phyloP scores from a whole-genome alignment of 2,888 invertebrate species.

The Pristionchus maxplancki region DNA sequence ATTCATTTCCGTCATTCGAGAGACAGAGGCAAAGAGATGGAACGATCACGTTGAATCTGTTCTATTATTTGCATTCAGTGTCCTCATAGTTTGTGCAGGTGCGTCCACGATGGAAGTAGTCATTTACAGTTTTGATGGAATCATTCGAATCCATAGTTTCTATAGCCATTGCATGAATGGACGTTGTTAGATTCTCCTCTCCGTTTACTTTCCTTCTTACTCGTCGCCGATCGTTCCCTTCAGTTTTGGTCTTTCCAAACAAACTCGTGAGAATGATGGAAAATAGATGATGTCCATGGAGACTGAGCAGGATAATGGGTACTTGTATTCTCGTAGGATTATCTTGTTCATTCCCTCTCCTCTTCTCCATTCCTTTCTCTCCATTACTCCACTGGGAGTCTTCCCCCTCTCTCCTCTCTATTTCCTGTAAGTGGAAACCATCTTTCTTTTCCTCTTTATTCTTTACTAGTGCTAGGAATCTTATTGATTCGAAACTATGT shows the following conservation, averaged over 20 bases:
- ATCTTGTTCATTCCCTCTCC: background rate
- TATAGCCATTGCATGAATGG: background rate
- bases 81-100: background rate
- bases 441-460: background rate
- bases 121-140: background rate
- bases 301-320: background rate
- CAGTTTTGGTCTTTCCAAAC: background rate
- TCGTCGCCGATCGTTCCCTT: background rate
- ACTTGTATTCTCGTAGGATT: slow-evolving; percentile 2
- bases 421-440: slow-evolving; percentile 39
- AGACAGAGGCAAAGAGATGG: too few species aligned
- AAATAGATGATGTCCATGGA: background rate
- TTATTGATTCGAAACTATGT: background rate
- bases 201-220: background rate
- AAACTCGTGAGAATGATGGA: background rate
- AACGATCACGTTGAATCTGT: background rate
- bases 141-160: background rate
- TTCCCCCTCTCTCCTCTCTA: background rate
- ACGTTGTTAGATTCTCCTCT: background rate
- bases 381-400: slow-evolving; percentile 33
- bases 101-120: background rate
- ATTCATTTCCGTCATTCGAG: slow-evolving; percentile 12
- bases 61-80: background rate
- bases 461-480: background rate
- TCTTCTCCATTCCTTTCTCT: background rate